These are phyloP conservation scores for Hyaena hyaena DNA, from an alignment of 2,113 vertebrate species.

Conservation along the genomic window DNA sequence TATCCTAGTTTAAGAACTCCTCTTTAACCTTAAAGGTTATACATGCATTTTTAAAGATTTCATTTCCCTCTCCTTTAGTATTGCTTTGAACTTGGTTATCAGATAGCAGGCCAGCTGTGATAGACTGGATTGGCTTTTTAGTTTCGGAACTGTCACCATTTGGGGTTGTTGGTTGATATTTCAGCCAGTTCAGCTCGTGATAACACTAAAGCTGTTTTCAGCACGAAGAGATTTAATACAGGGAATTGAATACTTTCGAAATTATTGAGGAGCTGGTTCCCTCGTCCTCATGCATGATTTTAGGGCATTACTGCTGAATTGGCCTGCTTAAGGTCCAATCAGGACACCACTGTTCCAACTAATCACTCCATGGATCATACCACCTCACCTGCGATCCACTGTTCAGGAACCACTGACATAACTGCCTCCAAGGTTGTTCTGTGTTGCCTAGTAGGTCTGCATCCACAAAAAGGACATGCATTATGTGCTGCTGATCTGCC, in stretches of 20 bases:
- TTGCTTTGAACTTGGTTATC: neutral
- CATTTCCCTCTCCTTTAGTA: neutral
- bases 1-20: neutral
- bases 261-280: neutral
- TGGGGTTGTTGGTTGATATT: conserved; percentile 6
- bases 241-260: neutral
- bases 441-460: neutral
- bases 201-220: conserved; percentile 13
- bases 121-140: neutral
- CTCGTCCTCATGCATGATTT: neutral
- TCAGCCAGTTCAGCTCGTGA: neutral
- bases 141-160: neutral
- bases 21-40: neutral
- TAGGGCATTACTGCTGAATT: neutral
- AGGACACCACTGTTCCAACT: neutral
- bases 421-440: neutral
- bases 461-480: neutral
- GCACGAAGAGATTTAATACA: conserved; percentile 27
- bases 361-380: neutral
- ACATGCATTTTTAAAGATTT: neutral
- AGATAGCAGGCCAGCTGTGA: neutral
- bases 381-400: neutral
- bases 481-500: neutral
- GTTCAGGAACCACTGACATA: neutral
- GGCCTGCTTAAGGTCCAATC: neutral